Percentiles rank a stretch among this genome's conserved stretches.
Evolutionary conservation across 1,140 invertebrate genomes (phyloP).

Genomic region (Calephelis virginiensis): DNA sequence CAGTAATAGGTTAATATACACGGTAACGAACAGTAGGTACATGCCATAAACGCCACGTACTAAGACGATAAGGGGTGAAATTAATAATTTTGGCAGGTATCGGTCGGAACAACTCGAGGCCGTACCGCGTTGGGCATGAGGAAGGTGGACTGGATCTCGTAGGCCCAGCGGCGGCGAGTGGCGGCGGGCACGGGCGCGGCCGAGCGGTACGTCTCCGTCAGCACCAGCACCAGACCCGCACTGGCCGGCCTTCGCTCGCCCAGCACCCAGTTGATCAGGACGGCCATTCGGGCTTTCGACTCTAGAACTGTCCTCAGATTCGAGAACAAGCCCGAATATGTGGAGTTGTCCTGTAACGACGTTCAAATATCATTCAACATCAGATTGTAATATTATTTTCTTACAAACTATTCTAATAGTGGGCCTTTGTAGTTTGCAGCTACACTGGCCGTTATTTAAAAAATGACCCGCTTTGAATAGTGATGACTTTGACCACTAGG

Average conservation of each 20-base stretch:
- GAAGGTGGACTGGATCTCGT: slow-evolving; percentile 98
- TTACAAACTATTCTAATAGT: no score
- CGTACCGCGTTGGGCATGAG: slow-evolving; percentile 89
- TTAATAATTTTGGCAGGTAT: no score
- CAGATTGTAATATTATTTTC: no score
- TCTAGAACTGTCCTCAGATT: slow-evolving; percentile 60
- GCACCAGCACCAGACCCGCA: slow-evolving; percentile 52
- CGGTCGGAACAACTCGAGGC: neutral
- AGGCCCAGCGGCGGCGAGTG: slow-evolving; percentile 95
- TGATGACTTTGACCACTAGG: no score
- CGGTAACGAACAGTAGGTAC: no score
- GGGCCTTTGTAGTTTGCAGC: no score
- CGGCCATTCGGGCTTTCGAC: slow-evolving; percentile 63
- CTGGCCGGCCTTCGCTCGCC: slow-evolving; percentile 59
- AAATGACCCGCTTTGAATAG: no score
- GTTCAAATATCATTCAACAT: no score
- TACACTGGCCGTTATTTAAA: no score
- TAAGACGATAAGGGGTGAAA: no score
- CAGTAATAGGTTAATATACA: no score
- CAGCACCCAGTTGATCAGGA: slow-evolving; percentile 71
- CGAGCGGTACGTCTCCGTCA: slow-evolving; percentile 57
- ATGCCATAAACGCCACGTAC: no score
- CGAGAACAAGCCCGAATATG: slow-evolving; percentile 63
- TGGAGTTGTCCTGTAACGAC: slow-evolving; percentile 64
- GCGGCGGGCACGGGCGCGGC: slow-evolving; percentile 41